Percentiles rank a stretch among this genome's conserved stretches.
phyloP scores from a whole-genome alignment of 2,888 invertebrate species.

The Frankliniella fusca region DNA sequence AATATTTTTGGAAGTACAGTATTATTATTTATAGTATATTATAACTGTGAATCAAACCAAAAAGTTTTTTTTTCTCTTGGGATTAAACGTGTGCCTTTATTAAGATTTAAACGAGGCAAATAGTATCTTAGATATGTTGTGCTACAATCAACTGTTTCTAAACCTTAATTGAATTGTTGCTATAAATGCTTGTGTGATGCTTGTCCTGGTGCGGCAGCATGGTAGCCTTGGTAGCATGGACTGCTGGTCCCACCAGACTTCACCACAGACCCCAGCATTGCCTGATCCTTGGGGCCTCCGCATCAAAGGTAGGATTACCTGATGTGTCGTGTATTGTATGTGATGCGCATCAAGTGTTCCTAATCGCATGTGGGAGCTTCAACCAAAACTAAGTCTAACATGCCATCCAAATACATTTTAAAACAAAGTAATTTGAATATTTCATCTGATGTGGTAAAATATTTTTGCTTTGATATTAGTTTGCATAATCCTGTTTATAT shows the following conservation, averaged over 20 bases:
- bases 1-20: not conserved
- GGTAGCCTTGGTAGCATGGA: constrained; percentile 18
- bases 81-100: not conserved
- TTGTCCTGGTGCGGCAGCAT: constrained; percentile 21
- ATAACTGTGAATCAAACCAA: not conserved
- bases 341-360: not conserved
- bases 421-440: not conserved
- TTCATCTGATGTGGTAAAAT: not conserved
- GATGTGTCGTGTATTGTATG: not conserved
- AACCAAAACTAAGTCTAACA: not conserved
- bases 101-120: not conserved
- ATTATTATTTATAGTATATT: not conserved
- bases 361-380: not conserved
- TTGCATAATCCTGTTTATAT: not conserved
- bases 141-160: not conserved
- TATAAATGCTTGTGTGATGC: constrained; percentile 16
- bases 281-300: constrained; percentile 21
- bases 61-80: not conserved
- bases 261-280: constrained; percentile 7
- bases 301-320: constrained; percentile 3
- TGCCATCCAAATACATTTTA: not conserved
- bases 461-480: not conserved
- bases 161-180: not conserved
- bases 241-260: constrained; percentile 15
- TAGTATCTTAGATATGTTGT: not conserved